Percentiles rank a stretch among this genome's conserved stretches.
These are phyloP conservation scores for Drosophila testacea DNA, from an alignment of 2,888 invertebrate species.

Conservation along the genomic window DNA sequence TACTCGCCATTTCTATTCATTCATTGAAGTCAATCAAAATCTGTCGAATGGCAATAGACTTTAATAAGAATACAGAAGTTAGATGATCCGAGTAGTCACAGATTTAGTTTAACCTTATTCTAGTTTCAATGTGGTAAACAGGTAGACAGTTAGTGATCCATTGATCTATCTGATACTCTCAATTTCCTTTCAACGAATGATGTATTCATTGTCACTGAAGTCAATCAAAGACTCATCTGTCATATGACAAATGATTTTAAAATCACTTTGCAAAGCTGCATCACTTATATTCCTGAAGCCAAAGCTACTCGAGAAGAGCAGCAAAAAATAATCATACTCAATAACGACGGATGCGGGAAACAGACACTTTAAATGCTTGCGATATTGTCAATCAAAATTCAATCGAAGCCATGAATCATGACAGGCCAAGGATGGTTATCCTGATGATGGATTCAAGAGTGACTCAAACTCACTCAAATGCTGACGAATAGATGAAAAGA, in stretches of 20 bases:
- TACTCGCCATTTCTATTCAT: neutral
- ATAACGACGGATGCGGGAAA: constrained; percentile 73
- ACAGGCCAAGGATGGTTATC: constrained; percentile 57
- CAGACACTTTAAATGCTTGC: constrained; percentile 83
- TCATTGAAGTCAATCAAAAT: too few relatives aligned
- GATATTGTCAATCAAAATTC: constrained; percentile 84
- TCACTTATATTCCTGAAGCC: constrained; percentile 41
- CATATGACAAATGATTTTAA: constrained; percentile 82
- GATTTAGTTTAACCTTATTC: too few relatives aligned
- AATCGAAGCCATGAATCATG: constrained; percentile 82
- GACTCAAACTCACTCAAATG: constrained; percentile 35
- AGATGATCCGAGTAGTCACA: too few relatives aligned
- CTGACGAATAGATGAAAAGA: constrained; percentile 51
- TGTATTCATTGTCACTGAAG: constrained; percentile 64
- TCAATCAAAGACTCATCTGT: constrained; percentile 83
- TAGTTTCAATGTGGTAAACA: too few relatives aligned
- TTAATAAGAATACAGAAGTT: too few relatives aligned
- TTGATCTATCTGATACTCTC: neutral
- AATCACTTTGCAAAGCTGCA: constrained; percentile 74
- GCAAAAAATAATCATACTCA: constrained; percentile 32
- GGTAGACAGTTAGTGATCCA: too few relatives aligned
- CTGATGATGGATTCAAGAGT: constrained; percentile 70
- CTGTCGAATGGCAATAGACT: too few relatives aligned
- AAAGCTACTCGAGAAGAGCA: constrained; percentile 25
- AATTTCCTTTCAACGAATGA: constrained; percentile 10